phyloP scores from a whole-genome alignment of 2,797 vertebrate genomes.

The Buceros bicornis region DNA sequence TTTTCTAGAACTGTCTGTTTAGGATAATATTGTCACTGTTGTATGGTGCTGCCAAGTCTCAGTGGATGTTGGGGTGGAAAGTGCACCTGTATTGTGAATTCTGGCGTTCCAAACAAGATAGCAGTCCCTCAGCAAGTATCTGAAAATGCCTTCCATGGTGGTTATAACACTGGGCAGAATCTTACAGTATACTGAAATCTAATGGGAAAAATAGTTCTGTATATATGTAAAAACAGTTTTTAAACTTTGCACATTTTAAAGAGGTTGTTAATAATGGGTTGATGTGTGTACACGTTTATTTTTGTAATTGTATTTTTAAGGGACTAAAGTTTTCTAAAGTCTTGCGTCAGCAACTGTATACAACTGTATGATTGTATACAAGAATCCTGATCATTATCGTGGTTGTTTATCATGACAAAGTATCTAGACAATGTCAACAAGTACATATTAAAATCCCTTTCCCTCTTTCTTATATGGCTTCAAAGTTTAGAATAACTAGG shows the following conservation, averaged over 20 bases:
- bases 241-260: not conserved
- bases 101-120: not conserved
- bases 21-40: not conserved
- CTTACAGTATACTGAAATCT: not conserved
- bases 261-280: not conserved
- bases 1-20: not conserved
- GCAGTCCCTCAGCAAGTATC: not conserved
- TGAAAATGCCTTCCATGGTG: not conserved
- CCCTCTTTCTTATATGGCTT: not conserved
- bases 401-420: not conserved
- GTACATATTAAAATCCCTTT: not conserved
- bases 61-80: not conserved
- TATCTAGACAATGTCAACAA: not conserved
- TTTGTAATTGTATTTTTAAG: not conserved
- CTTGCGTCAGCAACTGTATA: not conserved
- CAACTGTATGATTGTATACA: not conserved
- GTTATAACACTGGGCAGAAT: not conserved
- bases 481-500: not conserved
- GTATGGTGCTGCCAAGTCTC: not conserved
- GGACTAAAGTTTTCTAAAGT: not conserved
- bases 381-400: not conserved
- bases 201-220: not conserved
- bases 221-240: not conserved
- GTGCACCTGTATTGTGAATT: not conserved
- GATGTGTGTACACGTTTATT: accelerated